Percentiles rank a stretch among this genome's conserved stretches.
phyloP scores from a whole-genome alignment of 2,888 invertebrate species.

The Altica lythri region DNA sequence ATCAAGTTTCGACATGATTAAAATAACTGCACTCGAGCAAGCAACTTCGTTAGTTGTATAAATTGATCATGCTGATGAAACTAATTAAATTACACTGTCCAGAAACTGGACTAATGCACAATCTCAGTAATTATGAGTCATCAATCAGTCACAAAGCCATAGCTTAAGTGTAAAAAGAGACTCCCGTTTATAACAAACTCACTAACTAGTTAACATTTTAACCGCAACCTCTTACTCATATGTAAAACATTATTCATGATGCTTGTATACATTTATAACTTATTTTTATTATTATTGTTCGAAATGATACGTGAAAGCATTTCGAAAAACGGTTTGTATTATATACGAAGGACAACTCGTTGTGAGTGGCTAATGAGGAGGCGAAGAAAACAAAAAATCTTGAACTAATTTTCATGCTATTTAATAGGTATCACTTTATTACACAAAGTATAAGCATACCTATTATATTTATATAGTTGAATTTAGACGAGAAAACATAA shows the following conservation, averaged over 20 bases:
- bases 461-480: too few relatives aligned
- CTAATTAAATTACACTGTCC: background rate
- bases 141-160: conserved; percentile 21
- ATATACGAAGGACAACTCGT: conserved; percentile 29
- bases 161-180: conserved; percentile 4
- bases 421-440: too few relatives aligned
- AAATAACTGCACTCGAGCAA: too few relatives aligned
- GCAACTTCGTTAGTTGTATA: conserved; percentile 3
- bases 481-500: too few relatives aligned
- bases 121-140: conserved; percentile 17
- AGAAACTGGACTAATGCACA: background rate
- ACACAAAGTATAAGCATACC: too few relatives aligned
- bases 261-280: conserved; percentile 43
- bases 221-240: conserved; percentile 34
- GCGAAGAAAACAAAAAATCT: too few relatives aligned
- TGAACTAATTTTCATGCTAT: too few relatives aligned
- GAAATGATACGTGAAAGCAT: conserved; percentile 48
- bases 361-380: too few relatives aligned
- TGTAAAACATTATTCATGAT: conserved; percentile 44
- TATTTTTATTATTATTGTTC: conserved; percentile 50
- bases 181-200: conserved; percentile 5
- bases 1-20: too few relatives aligned
- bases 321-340: conserved; percentile 30
- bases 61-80: background rate
- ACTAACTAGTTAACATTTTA: conserved; percentile 25